A percentile compares a stretch with the other conserved stretches of the same genome.
phyloP scores from a whole-genome alignment of 2,888 invertebrate genomes.

The Aphelenchoides bicaudatus region DNA sequence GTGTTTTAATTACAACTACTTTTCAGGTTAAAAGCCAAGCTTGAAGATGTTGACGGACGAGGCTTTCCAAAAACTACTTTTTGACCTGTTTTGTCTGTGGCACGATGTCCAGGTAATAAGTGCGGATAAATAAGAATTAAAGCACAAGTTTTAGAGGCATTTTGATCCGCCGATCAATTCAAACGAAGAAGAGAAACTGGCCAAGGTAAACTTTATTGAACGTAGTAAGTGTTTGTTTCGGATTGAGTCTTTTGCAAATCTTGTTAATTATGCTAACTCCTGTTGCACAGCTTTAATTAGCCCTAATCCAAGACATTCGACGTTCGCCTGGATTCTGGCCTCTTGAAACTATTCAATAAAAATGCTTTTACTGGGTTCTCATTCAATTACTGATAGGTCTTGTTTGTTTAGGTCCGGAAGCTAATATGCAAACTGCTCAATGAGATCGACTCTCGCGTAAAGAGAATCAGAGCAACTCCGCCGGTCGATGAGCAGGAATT shows the following conservation, averaged over 20 bases:
- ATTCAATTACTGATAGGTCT: neutral
- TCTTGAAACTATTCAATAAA: no score
- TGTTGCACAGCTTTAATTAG: no score
- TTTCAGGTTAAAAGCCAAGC: conserved; percentile 20
- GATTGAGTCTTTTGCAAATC: conserved; percentile 5
- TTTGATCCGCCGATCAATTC: conserved; percentile 58
- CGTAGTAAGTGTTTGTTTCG: conserved; percentile 24
- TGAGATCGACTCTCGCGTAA: conserved; percentile 54
- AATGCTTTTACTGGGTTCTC: conserved; percentile 11
- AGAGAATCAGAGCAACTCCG: conserved; percentile 36
- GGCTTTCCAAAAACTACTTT: conserved; percentile 56
- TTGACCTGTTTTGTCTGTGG: conserved; percentile 58
- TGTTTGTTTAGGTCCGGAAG: conserved; percentile 44
- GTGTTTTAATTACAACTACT: no score
- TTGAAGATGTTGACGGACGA: conserved; percentile 50
- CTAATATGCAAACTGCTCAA: conserved; percentile 55
- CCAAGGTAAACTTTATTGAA: conserved; percentile 41
- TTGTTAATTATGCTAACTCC: no score
- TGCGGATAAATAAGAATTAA: neutral
- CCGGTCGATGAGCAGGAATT: conserved; percentile 35
- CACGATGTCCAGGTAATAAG: conserved; percentile 45
- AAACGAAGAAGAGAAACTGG: conserved; percentile 50
- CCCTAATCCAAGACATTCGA: no score
- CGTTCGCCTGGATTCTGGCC: neutral
- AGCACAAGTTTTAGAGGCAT: conserved; percentile 42